Evolutionary conservation across 2,113 vertebrate species (phyloP), one percentile per base, ranked within the genome.

Genomic region (Dicaeum eximium): DNA sequence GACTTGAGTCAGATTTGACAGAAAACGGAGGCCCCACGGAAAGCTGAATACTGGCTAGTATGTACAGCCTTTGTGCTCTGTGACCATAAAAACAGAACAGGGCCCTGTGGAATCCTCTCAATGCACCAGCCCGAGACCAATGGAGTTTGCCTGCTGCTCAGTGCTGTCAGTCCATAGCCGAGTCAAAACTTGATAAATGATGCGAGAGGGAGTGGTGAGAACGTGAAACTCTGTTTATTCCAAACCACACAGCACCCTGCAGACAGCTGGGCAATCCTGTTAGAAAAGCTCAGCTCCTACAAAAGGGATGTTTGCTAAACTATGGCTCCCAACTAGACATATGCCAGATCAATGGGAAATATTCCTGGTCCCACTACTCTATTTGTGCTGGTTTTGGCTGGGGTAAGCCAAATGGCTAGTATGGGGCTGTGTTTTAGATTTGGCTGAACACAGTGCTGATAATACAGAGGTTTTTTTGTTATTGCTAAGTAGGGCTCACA

Each of bases 221-320:
- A 92, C 64, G 75, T 56, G 30, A 90, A 92, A 62, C 38, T 10
- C 65, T 56, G 54, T 62, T 44, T 83, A 33, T 80, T 60, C 75
- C 45, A 90, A 66, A 88, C 47, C 71, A 70, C 61, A 85, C 38
- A 90, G 19, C 44, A 78, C 56, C 31, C 71, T 79, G 40, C 51
- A 70, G 82, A 90, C 81, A 96, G 81, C 75, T 95, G 92, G 9
- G 10, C 47, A 58, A 40, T 70, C 60, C 51, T 80, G 4, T n/a
- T n/a, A 83, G 47, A 66, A 86, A 31, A 92, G 42, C 38, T 86
- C 75, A 81, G 44, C 12, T 44, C 15, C 58, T 54, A 24, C 31
- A 45, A 58, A 3, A 94, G 31, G 0, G 2, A 38, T 15, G 61
- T 70, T 21, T 66, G 50, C 54, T 42, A 21, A 15, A 80, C 4